Percentiles rank a stretch among this genome's conserved stretches.
Evolutionary conservation across 2,888 invertebrate species (phyloP).

Genomic region (Acanthopleura granulata): DNA sequence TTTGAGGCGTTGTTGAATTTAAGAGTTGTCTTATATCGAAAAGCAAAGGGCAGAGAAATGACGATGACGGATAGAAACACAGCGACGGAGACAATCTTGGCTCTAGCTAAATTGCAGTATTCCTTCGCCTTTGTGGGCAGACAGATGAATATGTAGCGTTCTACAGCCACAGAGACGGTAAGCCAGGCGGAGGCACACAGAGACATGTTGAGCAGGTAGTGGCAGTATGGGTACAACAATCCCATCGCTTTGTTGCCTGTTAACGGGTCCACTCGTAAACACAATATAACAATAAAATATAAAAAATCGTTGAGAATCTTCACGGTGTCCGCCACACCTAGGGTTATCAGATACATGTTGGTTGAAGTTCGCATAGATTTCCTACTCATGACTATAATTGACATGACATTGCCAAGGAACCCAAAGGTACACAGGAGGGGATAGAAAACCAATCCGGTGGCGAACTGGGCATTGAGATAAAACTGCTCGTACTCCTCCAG

Average conservation of each 20-base stretch:
- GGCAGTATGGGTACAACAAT: conserved; percentile 49
- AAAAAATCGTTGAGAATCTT: conserved; percentile 46
- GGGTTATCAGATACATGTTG: conserved; percentile 40
- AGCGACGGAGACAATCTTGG: conserved; percentile 32
- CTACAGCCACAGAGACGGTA: conserved; percentile 51
- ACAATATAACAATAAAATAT: conserved; percentile 42
- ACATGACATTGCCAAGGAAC: conserved; percentile 39
- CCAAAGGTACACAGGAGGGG: conserved; percentile 42
- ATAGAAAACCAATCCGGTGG: conserved; percentile 45
- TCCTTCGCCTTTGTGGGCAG: conserved; percentile 38
- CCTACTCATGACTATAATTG: conserved; percentile 37
- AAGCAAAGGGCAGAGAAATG: conserved; percentile 41
- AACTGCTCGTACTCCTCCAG: conserved; percentile 47
- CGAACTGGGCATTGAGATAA: conserved; percentile 54
- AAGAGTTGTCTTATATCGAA: conserved; percentile 37
- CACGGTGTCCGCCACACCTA: conserved; percentile 45
- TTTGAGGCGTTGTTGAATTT: conserved; percentile 39
- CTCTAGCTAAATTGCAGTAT: conserved; percentile 33
- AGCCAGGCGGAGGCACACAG: conserved; percentile 46
- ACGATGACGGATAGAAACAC: conserved; percentile 38
- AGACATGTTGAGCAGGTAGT: conserved; percentile 45
- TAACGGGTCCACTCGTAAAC: conserved; percentile 28
- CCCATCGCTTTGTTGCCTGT: conserved; percentile 35
- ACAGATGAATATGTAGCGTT: conserved; percentile 50
- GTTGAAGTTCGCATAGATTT: conserved; percentile 42